Base-by-base conservation (phyloP, 1,140 invertebrate genomes). In the Steinernema feltiae region DNA sequence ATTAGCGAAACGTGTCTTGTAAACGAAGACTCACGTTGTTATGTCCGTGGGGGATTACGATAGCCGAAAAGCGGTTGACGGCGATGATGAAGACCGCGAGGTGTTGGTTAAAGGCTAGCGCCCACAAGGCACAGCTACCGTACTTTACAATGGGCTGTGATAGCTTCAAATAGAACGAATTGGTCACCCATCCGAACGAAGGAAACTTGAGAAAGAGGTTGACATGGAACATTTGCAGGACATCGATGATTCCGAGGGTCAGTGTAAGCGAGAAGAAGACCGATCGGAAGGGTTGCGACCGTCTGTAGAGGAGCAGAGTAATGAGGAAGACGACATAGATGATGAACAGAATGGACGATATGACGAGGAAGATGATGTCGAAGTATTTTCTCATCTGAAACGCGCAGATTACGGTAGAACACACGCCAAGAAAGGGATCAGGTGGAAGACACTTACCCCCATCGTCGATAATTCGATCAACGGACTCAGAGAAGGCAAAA, bases 251-350 rank as follows among this genome's bases (percentile, higher is more conserved):
- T 12, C 53, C 53, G 15, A 63, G 53, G 53, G 53, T 27, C 15
- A 63, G 53, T 63, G 53, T 63, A 7, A 63, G 53, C 24, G 53
- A 63, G 53, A 63, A 63, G 53, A 63, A 63, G 15, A 63, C 53
- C 12, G 53, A 63, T 7, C 53, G 53, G 53, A 63, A 63, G 53
- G 53, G 53, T 27, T 63, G 53, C 53, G 53, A 63, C 12, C 53
- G 24, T 27, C 53, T 7, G 53, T 63, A 63, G 53, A 63, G 7
- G 53, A 63, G 7, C 53, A 63, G 53, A 3, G 53, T 63, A 21
- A 63, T 63, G 7, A 63, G 24, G 53, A 63, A 63, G 53, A 63
- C 7, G 7, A 63, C 24, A 27, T 63, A 63, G 7, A 63, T 63
- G 53, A 63, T 27, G 53, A 63, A 63, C 7, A 63, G 53, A 21